Percentiles rank a stretch among this genome's conserved stretches.
Evolutionary conservation across 2,797 vertebrate genomes (phyloP).

Genomic region (Manis javanica): DNA sequence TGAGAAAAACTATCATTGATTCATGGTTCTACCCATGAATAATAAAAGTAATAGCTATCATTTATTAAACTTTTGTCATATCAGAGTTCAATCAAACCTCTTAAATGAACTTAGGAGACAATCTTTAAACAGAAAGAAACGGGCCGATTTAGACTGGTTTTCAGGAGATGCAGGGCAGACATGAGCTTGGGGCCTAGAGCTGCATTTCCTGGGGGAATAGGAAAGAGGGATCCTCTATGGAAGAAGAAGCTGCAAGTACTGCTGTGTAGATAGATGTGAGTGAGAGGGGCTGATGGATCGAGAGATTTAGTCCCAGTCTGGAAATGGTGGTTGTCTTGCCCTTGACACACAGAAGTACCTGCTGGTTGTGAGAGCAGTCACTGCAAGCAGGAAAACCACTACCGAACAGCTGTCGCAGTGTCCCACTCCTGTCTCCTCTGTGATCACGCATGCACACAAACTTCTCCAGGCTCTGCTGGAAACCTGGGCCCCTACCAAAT

Average conservation of each 20-base stretch:
- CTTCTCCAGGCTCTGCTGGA: background rate
- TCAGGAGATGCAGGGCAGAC: background rate
- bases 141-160: background rate
- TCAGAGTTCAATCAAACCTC: conserved; percentile 34
- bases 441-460: background rate
- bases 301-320: background rate
- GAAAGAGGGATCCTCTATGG: background rate
- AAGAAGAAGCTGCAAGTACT: background rate
- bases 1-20: conserved; percentile 16
- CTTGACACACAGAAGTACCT: background rate
- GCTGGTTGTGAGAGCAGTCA: background rate
- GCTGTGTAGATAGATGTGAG: background rate
- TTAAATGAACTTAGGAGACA: conserved; percentile 24
- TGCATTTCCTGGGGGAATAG: background rate
- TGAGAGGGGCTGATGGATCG: background rate
- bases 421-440: background rate
- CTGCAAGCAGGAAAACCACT: background rate
- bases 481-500: background rate
- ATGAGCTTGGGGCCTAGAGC: background rate
- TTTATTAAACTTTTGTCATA: conserved; percentile 65
- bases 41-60: conserved; percentile 61
- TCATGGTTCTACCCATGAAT: conserved; percentile 37
- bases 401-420: background rate
- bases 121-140: background rate
- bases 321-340: background rate